Conservation (phyloP, 1,140 invertebrate genomes). For the Octopus bimaculoides region DNA sequence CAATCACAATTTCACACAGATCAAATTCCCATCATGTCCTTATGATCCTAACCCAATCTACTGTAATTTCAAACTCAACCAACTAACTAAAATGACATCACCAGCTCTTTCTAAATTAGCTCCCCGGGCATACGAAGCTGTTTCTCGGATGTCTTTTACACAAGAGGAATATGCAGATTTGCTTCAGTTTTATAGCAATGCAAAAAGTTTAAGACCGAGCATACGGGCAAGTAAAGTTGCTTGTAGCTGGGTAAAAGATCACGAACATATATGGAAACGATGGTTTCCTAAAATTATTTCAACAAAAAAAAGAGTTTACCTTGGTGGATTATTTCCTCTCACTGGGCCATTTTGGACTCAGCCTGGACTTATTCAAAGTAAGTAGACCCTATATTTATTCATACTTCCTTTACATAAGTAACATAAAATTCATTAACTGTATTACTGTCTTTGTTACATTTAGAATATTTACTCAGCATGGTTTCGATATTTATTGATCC, state of each 20-base stretch:
- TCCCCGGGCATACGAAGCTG: constrained; percentile 56
- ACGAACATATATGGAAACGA: constrained; percentile 59
- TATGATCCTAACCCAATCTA: constrained; percentile 13
- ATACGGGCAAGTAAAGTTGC: constrained; percentile 59
- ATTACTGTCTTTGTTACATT: too few species aligned
- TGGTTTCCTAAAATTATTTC: constrained; percentile 63
- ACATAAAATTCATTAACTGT: too few species aligned
- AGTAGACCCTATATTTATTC: constrained; percentile 5
- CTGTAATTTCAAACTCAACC: constrained; percentile 49
- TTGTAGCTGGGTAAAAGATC: constrained; percentile 68
- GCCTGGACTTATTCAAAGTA: constrained; percentile 64
- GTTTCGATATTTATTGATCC: too few species aligned
- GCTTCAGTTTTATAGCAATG: constrained; percentile 40
- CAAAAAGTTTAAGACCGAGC: constrained; percentile 14
- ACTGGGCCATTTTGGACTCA: constrained; percentile 63
- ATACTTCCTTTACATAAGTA: background rate
- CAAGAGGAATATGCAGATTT: constrained; percentile 62
- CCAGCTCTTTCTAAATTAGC: constrained; percentile 57
- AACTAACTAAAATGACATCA: constrained; percentile 70
- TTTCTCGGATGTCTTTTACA: constrained; percentile 63
- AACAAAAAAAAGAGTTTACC: constrained; percentile 62
- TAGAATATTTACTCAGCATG: too few species aligned
- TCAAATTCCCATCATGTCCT: constrained; percentile 58
- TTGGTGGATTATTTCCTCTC: constrained; percentile 79
- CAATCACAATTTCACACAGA: constrained; percentile 48